A percentile compares a stretch with the other conserved stretches of the same genome.
phyloP scores from a whole-genome alignment of 2,797 vertebrate species.

The Muscicapa comitata region DNA sequence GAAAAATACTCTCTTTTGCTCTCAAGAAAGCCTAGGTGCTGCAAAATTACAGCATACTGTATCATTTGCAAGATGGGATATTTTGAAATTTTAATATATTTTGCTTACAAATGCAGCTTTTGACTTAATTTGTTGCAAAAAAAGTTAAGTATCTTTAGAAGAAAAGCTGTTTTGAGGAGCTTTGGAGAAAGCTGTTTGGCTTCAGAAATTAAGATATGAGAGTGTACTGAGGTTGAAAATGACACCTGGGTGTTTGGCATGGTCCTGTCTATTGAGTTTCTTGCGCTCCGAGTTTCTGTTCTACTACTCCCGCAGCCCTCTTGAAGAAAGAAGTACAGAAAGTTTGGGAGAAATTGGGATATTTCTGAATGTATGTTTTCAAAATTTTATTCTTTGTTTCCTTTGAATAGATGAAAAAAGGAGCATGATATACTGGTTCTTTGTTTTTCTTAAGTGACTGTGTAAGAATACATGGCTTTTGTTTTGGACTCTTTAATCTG shows the following conservation, averaged over 20 bases:
- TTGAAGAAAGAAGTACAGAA: not conserved
- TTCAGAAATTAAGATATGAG: not conserved
- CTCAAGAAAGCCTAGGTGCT: not conserved
- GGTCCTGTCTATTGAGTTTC: not conserved
- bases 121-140: not conserved
- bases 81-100: not conserved
- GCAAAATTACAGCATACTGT: not conserved
- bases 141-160: not conserved
- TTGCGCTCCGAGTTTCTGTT: not conserved
- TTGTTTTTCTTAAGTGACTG: not conserved
- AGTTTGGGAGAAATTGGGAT: fast-evolving
- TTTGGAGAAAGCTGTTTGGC: not conserved
- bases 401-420: not conserved
- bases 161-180: not conserved
- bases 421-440: not conserved
- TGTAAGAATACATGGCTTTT: not conserved
- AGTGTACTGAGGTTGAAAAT: not conserved
- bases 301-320: fast-evolving
- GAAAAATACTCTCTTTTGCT: not conserved
- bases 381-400: not conserved
- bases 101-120: not conserved
- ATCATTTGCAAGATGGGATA: not conserved
- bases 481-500: not conserved
- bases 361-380: not conserved
- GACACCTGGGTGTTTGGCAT: not conserved